A percentile compares a stretch with the other conserved stretches of the same genome.
These are phyloP conservation scores for Xiphydria camelus DNA, from an alignment of 2,888 invertebrate species.

Conservation along the genomic window DNA sequence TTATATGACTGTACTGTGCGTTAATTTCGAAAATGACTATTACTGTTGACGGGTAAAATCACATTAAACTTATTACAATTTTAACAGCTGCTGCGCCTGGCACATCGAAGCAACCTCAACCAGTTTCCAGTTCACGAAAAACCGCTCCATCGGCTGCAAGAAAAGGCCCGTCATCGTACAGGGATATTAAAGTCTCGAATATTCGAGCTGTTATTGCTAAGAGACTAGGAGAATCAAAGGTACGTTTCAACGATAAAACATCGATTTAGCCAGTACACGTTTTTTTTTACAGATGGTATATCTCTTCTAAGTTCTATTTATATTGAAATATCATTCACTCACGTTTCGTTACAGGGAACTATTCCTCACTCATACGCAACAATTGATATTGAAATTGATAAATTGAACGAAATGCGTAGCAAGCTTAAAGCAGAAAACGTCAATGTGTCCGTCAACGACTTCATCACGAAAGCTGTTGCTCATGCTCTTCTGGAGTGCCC, in stretches of 20 bases:
- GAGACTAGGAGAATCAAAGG: constrained; percentile 67
- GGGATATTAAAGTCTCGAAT: constrained; percentile 63
- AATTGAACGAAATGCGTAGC: constrained; percentile 60
- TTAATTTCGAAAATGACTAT: no score
- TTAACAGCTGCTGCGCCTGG: constrained; percentile 2
- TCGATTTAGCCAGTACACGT: neutral
- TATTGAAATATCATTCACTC: constrained; percentile 1
- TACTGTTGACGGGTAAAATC: no score
- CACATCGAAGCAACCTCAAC: neutral
- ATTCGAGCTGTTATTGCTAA: constrained; percentile 69
- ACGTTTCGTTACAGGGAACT: constrained; percentile 62
- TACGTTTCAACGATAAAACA: constrained; percentile 28
- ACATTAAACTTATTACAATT: neutral
- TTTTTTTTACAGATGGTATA: neutral
- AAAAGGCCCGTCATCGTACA: constrained; percentile 49
- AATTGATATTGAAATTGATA: constrained; percentile 62
- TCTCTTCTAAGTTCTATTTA: constrained; percentile 2
- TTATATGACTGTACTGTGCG: no score
- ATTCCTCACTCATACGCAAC: constrained; percentile 70
- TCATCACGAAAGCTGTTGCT: constrained; percentile 68
- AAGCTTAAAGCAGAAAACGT: constrained; percentile 60
- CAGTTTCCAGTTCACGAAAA: no score
- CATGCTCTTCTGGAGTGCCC: constrained; percentile 62
- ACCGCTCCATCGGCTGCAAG: no score
- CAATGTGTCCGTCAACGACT: constrained; percentile 69